Base-by-base conservation (phyloP, 2,888 invertebrate species). In the Dryobota labecula region DNA sequence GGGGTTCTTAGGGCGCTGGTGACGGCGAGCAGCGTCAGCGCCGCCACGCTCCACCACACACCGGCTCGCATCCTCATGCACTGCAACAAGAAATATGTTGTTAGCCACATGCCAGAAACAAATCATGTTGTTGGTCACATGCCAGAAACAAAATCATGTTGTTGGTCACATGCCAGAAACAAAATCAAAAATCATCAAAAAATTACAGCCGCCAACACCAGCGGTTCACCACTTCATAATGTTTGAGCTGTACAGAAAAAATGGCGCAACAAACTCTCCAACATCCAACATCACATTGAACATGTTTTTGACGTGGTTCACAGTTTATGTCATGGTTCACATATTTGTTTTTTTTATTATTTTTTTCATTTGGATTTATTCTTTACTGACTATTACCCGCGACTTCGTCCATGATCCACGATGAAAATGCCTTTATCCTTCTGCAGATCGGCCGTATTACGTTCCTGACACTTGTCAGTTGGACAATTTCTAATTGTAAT, bases 31-130 rank as follows among this genome's bases (percentile, higher is more conserved):
- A 95, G 90, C 87, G 93, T 86, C 80, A 95, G 90, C 92, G 93
- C 93, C 70, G 90, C 90, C 71, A 92, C 94, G 90, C 93, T 89
- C 92, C 94, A 94, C 91, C 93, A 92, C 88, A 93, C 91, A 80
- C 92, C 91, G 83, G 88, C 90, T 89, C 94, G 94, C 95, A 95
- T 95, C 90, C 91, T 94, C 89, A 89, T 88, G 85, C 89, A 88
- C 95, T 95, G 91, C 0, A 94, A 94, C 88, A 91, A 82, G 1
- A 36, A 24, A 68, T 2, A 70, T 0, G 1, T 58, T 5, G 5
- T 73, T 30, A 73, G n/a, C 9, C 8, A 15, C 6, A 27, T 51
- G 24, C 24, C 9, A n/a, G 3, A n/a, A 53, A 38, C n/a, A 8
- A n/a, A n/a, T n/a, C n/a, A n/a, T 36, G 8, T 36, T 8, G 33